Evolutionary conservation across 1,140 invertebrate species (phyloP), one percentile per base, ranked within the genome.

Genomic region (Zaprionus kolodkinae): DNA sequence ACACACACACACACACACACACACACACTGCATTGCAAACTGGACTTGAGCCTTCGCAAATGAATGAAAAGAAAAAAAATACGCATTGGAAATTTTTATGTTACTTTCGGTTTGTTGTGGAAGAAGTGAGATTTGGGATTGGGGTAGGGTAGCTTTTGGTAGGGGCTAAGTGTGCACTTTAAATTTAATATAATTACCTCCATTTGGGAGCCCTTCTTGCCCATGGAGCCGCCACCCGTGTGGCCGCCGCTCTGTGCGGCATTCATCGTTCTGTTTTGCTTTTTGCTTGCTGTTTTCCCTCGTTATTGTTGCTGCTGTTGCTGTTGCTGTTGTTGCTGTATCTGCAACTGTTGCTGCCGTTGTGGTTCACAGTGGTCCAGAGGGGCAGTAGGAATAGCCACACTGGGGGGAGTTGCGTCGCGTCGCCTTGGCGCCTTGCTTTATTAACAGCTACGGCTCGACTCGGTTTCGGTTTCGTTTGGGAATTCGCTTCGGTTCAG

Each of bases 181-280:
- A 78, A 88, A 80, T 73, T 62, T 73, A 75, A 75, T 78, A 87
- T 78, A 87, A 88, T 93, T 91, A 93, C 93, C 93, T 93, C 93
- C 90, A 93, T 91, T 81, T 92, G 86, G 33, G 87, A 92, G 72
- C 92, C 92, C 79, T 93, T 93, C 73, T 93, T 93, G 76, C 92
- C 86, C 75, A 92, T 92, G 48, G 85, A 91, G 55, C 92, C 92
- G 65, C 92, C 90, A 55, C 82, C 82, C 54, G 93, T 91, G 63
- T 92, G 91, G 59, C 93, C 93, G 61, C 93, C 92, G 81, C 93
- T 93, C 69, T 93, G 93, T 81, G 93, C 93, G 70, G 93, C 93
- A 78, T 93, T 93, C 93, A 93, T 93, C 63, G 62, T 69, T 66
- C 33, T 48, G 25, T 38, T 35, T 50, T 50, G 45, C 7, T 21